phyloP scores from a whole-genome alignment of 2,797 vertebrate species.

The Phalloptychus januarius region DNA sequence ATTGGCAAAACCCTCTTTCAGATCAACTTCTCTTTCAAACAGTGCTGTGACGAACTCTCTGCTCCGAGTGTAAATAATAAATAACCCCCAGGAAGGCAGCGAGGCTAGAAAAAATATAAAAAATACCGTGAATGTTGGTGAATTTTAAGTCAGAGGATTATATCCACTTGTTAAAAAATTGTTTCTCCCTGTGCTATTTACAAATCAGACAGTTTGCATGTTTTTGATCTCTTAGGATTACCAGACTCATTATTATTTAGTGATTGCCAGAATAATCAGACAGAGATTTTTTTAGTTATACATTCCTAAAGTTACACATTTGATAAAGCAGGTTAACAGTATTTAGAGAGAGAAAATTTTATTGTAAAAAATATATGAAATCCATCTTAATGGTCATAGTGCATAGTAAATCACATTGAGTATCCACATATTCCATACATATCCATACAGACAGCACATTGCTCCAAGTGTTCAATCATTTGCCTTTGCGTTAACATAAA shows the following conservation, averaged over 20 bases:
- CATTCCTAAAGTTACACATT: not conserved
- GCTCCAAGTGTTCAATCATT: not conserved
- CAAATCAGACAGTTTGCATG: not conserved
- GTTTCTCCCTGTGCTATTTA: not conserved
- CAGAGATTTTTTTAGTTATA: not conserved
- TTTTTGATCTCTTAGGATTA: not conserved
- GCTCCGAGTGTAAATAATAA: not conserved
- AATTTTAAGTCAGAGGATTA: not conserved
- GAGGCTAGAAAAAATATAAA: not conserved
- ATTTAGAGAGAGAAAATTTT: not conserved
- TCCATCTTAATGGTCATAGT: not conserved
- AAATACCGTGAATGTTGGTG: not conserved
- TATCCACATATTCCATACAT: not conserved
- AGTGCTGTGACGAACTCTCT: not conserved
- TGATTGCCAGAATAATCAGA: not conserved
- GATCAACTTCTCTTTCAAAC: not conserved
- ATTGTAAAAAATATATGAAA: not conserved
- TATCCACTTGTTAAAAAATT: not conserved
- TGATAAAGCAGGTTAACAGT: not conserved
- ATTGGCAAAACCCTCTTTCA: not conserved
- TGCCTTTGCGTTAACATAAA: not conserved
- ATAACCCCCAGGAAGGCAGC: not conserved
- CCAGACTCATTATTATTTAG: not conserved
- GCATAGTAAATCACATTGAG: not conserved
- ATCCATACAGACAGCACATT: not conserved